Evolutionary conservation across 1,140 invertebrate genomes (phyloP).

Genomic region (Drosophila melanica): DNA sequence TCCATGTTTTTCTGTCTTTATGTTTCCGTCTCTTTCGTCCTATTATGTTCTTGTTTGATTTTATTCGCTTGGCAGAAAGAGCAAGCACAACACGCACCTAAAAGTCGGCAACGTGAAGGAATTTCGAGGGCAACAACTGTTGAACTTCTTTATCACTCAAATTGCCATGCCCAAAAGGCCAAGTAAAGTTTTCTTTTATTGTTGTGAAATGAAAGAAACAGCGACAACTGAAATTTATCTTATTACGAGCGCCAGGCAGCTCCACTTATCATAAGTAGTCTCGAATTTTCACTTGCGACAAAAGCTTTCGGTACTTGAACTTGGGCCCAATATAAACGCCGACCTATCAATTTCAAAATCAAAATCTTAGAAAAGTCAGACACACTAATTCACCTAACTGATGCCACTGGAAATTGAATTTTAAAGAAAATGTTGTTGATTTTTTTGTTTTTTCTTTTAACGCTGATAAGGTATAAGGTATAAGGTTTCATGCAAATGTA

Average conservation of each 20-base stretch:
- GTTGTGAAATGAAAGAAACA: conserved; percentile 53
- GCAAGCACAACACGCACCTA: conserved; percentile 5
- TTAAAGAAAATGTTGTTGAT: neutral
- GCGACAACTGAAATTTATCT: conserved; percentile 70
- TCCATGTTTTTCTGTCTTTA: too few relatives aligned
- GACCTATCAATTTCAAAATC: conserved; percentile 11
- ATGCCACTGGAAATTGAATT: neutral
- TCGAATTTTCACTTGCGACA: conserved; percentile 16
- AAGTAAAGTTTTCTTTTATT: conserved; percentile 61
- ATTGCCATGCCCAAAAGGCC: conserved; percentile 31
- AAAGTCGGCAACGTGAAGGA: conserved; percentile 19
- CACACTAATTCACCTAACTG: neutral
- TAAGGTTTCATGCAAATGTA: too few relatives aligned
- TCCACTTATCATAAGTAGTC: conserved; percentile 7
- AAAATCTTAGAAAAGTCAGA: neutral
- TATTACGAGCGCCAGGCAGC: conserved; percentile 43
- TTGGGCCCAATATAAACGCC: neutral
- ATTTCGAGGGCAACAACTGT: conserved; percentile 23
- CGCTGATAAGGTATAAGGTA: too few relatives aligned
- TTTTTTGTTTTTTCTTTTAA: too few relatives aligned
- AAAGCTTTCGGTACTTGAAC: conserved; percentile 1
- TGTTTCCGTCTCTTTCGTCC: neutral
- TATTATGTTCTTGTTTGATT: neutral
- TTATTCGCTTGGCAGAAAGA: neutral
- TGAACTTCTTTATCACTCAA: conserved; percentile 52